phyloP scores from a whole-genome alignment of 30 jellyfish, hydroid and myxozoan genomes.

The Cassiopea andromeda region DNA sequence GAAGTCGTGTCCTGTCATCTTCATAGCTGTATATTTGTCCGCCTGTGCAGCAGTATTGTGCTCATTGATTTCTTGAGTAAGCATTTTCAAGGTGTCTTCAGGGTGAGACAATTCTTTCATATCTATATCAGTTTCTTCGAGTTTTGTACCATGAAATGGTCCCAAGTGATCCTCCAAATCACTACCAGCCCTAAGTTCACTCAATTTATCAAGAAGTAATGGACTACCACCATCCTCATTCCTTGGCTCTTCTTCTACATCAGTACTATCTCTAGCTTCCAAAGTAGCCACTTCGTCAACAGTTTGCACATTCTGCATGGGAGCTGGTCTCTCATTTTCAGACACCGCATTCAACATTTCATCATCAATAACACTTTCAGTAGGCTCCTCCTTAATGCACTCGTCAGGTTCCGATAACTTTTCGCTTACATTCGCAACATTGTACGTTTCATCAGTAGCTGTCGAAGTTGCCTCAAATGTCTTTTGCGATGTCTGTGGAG shows the following conservation, averaged over 20 bases:
- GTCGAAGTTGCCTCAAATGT: slow-evolving; percentile 9
- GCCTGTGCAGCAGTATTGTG: slow-evolving; percentile 18
- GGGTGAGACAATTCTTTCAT: slow-evolving; percentile 66
- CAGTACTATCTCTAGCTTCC: neutral
- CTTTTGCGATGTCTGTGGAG: slow-evolving; percentile 42
- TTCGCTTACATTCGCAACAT: neutral
- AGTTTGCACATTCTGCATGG: neutral
- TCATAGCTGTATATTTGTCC: neutral
- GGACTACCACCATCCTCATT: neutral
- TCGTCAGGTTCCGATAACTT: neutral
- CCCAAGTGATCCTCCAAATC: slow-evolving; percentile 55
- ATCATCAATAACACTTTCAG: neutral
- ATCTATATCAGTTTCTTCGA: slow-evolving; percentile 65
- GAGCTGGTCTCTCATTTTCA: neutral
- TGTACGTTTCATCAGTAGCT: neutral
- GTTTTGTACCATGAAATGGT: slow-evolving; percentile 74
- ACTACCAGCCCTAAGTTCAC: slow-evolving; percentile 40
- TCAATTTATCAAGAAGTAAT: slow-evolving; percentile 6
- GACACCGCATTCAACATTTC: neutral
- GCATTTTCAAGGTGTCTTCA: slow-evolving; percentile 64
- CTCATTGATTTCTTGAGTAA: slow-evolving; percentile 41
- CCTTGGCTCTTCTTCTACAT: neutral
- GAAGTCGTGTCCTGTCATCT: slow-evolving; percentile 57
- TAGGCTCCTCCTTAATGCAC: neutral
- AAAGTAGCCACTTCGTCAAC: neutral